Evolutionary conservation across 2,888 invertebrate genomes (phyloP), one percentile per base, ranked within the genome.

Genomic region (Pristionchus arcanus): DNA sequence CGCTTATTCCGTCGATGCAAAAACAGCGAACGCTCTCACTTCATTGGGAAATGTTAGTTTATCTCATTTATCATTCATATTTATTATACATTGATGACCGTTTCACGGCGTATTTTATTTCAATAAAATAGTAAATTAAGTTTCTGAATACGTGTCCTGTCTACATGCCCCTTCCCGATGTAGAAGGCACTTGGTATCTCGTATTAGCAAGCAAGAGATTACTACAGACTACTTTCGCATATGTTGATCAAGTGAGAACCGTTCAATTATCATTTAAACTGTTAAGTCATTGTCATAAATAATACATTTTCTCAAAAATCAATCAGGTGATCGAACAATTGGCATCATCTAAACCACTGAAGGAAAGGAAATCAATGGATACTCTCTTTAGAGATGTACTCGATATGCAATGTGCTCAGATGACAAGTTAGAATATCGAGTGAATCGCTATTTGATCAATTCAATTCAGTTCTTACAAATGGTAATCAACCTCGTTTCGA

Each of bases 21-120:
- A 89, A 31, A 89, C 89, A 16, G 77, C 81, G 4, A 89, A 89
- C 59, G 89, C 89, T n/a, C n/a, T 89, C 34, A n/a, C 81, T 71
- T 89, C 89, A n/a, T 63, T 89, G n/a, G 89, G 89, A 59, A 81
- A 89, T 59, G 89, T 89, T 21, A 28, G 71, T 71, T 49, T 74
- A 15, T 66, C 28, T 21, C 19, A 16, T 74, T 74, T 34, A 28
- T 25, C 68, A n/a, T n/a, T 68, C 15, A n/a, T 68, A n/a, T 15
- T 68, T n/a, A 66, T 25, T 19, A 13, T 11, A 31, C 15, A 5
- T 28, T n/a, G 49, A 37, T 11, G 19, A n/a, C 68, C n/a, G 3
- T 21, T 87, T 25, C 11, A 5, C 15, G 19, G 5, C 59, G 21
- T 19, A 59, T 59, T 21, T 59, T 25, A 19, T 1, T 4, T 49